phyloP scores from a whole-genome alignment of 1,140 invertebrate species.

The Trigoniulus corallinus region DNA sequence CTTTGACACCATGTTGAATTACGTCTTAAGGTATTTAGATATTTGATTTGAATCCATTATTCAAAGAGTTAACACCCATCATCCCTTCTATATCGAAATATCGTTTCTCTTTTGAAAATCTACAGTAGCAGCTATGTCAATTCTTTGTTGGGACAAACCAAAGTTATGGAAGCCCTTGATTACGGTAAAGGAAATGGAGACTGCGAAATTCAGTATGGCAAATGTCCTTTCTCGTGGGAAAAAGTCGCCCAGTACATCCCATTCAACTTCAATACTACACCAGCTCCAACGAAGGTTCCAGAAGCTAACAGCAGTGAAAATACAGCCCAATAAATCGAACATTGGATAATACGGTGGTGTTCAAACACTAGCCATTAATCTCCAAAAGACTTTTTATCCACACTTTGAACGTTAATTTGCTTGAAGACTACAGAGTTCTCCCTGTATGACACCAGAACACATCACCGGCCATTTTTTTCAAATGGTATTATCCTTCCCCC shows the following conservation, averaged over 20 bases:
- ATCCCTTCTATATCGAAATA: too few relatives aligned
- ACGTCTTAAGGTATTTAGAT: background rate
- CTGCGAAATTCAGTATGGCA: background rate
- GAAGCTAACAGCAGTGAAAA: background rate
- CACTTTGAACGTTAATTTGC: too few relatives aligned
- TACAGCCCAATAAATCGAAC: background rate
- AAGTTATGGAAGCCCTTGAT: background rate
- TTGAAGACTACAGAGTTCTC: too few relatives aligned
- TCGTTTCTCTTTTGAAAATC: background rate
- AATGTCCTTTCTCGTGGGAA: conserved; percentile 1
- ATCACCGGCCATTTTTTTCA: too few relatives aligned
- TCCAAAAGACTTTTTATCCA: too few relatives aligned
- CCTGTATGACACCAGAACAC: too few relatives aligned
- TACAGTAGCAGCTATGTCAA: background rate
- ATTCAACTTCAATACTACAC: too few relatives aligned
- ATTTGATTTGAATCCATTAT: too few relatives aligned
- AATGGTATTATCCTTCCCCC: too few relatives aligned
- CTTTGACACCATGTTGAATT: background rate
- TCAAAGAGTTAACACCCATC: too few relatives aligned
- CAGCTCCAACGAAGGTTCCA: background rate
- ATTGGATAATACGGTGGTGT: background rate
- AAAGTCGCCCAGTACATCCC: background rate
- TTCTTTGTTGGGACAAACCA: background rate
- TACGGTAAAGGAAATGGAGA: background rate
- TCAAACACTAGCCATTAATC: too few relatives aligned